Conservation (phyloP, 2,797 vertebrate genomes). For the Babyrousa celebensis region DNA sequence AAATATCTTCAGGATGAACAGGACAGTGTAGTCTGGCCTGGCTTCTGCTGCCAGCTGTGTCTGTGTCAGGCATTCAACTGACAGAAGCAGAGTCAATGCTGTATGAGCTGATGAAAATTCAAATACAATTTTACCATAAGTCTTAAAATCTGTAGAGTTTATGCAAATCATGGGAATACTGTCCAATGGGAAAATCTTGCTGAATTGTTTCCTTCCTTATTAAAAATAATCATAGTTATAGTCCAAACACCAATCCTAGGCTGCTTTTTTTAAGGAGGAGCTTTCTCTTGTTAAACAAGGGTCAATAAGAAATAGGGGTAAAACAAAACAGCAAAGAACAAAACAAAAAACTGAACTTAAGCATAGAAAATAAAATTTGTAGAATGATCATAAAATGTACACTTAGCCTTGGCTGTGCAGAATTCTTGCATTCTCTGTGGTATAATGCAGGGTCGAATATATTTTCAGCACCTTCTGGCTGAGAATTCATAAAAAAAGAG, state of each 20-base stretch:
- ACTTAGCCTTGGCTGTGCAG: not conserved
- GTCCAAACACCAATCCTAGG: not conserved
- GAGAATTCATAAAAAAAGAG: not conserved
- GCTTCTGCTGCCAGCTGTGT: not conserved
- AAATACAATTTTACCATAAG: not conserved
- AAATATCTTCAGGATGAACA: not conserved
- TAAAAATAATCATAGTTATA: constrained; percentile 28
- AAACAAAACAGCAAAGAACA: not conserved
- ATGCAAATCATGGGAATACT: not conserved
- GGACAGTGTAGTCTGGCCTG: not conserved
- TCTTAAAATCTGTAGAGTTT: not conserved
- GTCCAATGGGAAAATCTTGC: not conserved
- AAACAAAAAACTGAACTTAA: not conserved
- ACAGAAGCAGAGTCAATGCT: not conserved
- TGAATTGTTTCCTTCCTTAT: not conserved
- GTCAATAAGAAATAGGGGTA: not conserved
- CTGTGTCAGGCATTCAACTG: not conserved
- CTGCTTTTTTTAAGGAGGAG: not conserved
- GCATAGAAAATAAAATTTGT: not conserved
- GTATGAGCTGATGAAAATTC: not conserved
- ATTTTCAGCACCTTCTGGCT: not conserved
- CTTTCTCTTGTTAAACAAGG: constrained; percentile 6
- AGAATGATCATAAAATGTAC: not conserved
- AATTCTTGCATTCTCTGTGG: not conserved
- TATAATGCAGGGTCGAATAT: not conserved